These are phyloP conservation scores for Tethya wilhelma DNA, from an alignment of 37 sponge, comb jelly and placozoan genomes.

Conservation along the genomic window DNA sequence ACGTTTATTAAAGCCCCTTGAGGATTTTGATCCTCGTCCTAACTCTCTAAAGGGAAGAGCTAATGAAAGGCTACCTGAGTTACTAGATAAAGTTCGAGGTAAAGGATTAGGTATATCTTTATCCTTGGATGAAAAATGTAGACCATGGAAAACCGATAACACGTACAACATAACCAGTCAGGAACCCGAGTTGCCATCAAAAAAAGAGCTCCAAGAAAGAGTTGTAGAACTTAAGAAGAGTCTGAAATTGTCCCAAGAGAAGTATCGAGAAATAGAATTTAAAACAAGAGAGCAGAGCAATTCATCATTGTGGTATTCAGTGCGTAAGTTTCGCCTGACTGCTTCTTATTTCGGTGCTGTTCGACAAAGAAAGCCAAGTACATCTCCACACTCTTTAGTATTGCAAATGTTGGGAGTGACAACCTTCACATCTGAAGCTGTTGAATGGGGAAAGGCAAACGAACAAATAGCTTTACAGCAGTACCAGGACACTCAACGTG, in stretches of 20 bases:
- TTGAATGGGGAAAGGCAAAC: conserved; percentile 25
- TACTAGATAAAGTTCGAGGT: conserved; percentile 17
- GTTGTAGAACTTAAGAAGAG: no score
- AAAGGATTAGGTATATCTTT: conserved; percentile 28
- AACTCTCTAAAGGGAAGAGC: conserved; percentile 10
- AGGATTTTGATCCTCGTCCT: conserved; percentile 58
- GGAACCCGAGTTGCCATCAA: conserved; percentile 1
- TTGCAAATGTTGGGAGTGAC: conserved; percentile 17
- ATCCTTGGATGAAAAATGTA: conserved; percentile 2
- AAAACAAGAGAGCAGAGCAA: conserved; percentile 14
- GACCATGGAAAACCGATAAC: neutral
- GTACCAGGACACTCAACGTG: neutral
- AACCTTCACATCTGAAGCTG: conserved; percentile 12
- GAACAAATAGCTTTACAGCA: conserved; percentile 16
- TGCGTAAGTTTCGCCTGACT: conserved; percentile 25
- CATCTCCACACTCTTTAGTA: conserved; percentile 39
- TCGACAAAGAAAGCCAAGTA: conserved; percentile 9
- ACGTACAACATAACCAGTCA: no score
- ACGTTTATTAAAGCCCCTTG: neutral
- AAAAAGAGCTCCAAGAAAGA: no score
- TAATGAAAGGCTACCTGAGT: conserved; percentile 4
- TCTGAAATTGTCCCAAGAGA: no score
- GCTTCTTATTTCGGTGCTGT: conserved; percentile 42
- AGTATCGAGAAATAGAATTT: conserved; percentile 3
- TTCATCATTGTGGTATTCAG: conserved; percentile 15